Evolutionary conservation across 2,797 vertebrate genomes (phyloP).

Genomic region (Anabacerthia variegaticeps): DNA sequence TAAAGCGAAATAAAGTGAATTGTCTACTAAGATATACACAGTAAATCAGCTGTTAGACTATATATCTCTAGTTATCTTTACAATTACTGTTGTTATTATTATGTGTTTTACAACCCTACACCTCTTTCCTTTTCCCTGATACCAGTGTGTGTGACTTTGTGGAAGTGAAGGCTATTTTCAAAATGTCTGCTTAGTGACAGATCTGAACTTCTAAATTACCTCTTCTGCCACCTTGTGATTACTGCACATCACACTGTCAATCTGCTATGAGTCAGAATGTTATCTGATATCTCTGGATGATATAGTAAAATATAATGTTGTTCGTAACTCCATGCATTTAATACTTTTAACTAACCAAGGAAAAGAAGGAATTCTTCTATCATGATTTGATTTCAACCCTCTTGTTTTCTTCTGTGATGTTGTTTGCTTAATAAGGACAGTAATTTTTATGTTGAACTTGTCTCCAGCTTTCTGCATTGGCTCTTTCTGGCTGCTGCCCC

Average conservation of each 20-base stretch:
- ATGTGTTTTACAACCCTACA: conserved; percentile 18
- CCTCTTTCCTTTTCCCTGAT: not conserved
- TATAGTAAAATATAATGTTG: conserved; percentile 7
- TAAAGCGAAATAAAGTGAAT: not conserved
- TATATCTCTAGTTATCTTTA: not conserved
- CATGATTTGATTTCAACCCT: conserved; percentile 30
- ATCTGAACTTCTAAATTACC: conserved; percentile 32
- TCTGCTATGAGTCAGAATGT: not conserved
- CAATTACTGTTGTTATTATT: conserved; percentile 43
- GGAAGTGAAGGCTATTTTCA: conserved; percentile 58
- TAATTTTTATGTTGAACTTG: not conserved
- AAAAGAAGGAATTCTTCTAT: not conserved
- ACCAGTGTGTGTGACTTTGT: conserved; percentile 25
- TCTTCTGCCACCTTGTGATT: conserved; percentile 63
- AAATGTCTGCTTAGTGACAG: conserved; percentile 39
- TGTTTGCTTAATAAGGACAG: conserved; percentile 31
- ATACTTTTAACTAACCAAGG: conserved; percentile 32
- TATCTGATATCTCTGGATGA: not conserved
- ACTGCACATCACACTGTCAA: conserved; percentile 23
- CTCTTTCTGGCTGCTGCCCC: conserved; percentile 30
- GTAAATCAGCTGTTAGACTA: conserved; percentile 26
- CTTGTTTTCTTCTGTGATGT: conserved; percentile 27
- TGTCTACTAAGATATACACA: not conserved
- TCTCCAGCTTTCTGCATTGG: not conserved
- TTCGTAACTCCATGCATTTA: not conserved